Evolutionary conservation across 2,797 vertebrate genomes (phyloP), one percentile per base, ranked within the genome.

Genomic region (Ceyx erithaca): DNA sequence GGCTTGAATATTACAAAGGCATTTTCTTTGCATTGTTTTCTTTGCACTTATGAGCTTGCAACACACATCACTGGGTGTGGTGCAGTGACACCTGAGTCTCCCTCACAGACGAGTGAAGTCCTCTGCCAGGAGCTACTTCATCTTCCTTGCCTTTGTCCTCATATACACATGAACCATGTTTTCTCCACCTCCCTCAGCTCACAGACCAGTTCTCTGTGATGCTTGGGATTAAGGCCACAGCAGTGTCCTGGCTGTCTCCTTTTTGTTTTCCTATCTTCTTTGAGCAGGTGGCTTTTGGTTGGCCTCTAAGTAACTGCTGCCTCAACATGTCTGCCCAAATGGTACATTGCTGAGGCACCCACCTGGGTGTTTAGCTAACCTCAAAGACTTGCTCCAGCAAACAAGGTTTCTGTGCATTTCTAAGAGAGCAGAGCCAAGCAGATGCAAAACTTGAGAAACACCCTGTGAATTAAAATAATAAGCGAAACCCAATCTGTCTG

Each of bases 381-480:
- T 80, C 71, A 48, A 61, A 71, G 37, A 6, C 30, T 40, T 40
- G 19, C 46, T 80, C 45, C 9, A 49, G 52, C 12, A 30, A 76
- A 51, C 3, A 21, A 64, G 41, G 78, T 41, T 85, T 70, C 51
- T 63, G 69, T 37, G 66, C 41, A 87, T 87, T 85, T 61, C 72
- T 49, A 78, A 51, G 40, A 67, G 4, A 89, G 9, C 19, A 55
- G 40, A 80, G 70, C 48, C 89, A 89, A 45, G 67, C 48, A 82
- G 69, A 85, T 55, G 49, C 46, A 73, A 77, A 64, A 64, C 62
- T 88, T 64, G 66, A 78, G 81, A 69, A 89, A 61, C 48, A 33
- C 2, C 10, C 26, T 23, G 6, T 14, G 26, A 61, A 54, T 71
- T 71, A 49, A 64, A 90, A 73, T 52, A 52, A 51, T n/a, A 52